Conservation (phyloP, 2,797 vertebrate species). For the Sciurus vulgaris region DNA sequence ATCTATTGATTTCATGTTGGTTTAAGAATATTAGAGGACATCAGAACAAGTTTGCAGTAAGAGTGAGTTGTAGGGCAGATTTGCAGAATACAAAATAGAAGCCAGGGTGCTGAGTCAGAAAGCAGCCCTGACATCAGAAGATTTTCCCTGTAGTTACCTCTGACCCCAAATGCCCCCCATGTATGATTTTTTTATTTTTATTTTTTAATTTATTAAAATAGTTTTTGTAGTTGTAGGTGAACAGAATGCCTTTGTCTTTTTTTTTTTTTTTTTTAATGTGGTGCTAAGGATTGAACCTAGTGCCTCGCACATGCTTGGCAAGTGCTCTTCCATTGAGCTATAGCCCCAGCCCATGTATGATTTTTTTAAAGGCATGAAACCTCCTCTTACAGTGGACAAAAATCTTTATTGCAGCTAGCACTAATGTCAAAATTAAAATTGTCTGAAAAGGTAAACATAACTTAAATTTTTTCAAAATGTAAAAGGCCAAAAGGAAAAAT, state of each 20-base stretch:
- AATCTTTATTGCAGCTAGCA: background rate
- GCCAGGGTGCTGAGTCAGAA: background rate
- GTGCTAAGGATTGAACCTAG: no score
- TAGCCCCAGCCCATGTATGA: no score
- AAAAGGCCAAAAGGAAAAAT: slow-evolving; percentile 1
- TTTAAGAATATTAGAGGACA: background rate
- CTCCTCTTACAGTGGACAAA: background rate
- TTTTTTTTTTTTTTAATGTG: no score
- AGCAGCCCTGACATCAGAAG: background rate
- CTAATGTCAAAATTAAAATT: slow-evolving; percentile 30
- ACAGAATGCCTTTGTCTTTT: no score
- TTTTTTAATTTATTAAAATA: no score
- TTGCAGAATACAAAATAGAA: background rate
- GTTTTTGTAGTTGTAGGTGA: no score
- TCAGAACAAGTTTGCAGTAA: background rate
- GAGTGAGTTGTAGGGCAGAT: background rate
- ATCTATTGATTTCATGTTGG: background rate
- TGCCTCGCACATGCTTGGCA: no score
- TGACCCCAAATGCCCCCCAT: background rate
- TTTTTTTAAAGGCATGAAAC: background rate
- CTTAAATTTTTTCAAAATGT: background rate
- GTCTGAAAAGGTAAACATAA: background rate
- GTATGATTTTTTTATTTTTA: background rate
- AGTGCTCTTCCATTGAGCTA: no score
- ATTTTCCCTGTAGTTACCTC: background rate